Base-by-base conservation (phyloP, 2,113 vertebrate genomes). In the Uria lomvia region DNA sequence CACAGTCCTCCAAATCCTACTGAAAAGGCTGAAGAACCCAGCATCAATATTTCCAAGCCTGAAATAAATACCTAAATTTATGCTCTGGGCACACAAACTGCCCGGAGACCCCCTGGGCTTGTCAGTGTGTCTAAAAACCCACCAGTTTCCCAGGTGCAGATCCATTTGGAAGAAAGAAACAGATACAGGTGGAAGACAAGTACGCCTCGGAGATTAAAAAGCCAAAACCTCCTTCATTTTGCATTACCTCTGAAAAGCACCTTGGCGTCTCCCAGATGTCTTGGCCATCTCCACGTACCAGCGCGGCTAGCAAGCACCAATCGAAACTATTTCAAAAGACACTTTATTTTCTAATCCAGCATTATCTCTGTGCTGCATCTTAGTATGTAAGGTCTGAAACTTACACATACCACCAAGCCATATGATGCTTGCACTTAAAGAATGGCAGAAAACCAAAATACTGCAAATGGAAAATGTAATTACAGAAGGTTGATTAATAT, bases 401-500 rank as follows among this genome's bases (percentile, higher is more conserved):
- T 71, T 76, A 66, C 1, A 77, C 12, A 40, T 47, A 42, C 27
- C 52, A 76, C 47, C 3, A 5, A 40, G 36, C 70, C 26, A 45
- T 58, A 65, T 9, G 45, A 91, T 42, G n/a, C 36, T 84, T 92
- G 76, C 67, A 82, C 58, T 95, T 96, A 45, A 40, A 82, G 52
- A 88, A 76, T 91, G 93, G 91, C 92, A 95, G 80, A 85, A 89
- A 66, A 66, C 67, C 91, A 90, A 94, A 94, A 90, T 17, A 63
- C 34, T 74, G 56, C 78, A 95, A 80, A 82, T 83, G 84, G 97
- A 97, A 97, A 97, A 96, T 71, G 59, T 67, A 95, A 96, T 94
- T 96, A 93, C 49, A 47, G 81, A 83, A 93, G 40, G 78, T 30
- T 86, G 91, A 89, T 96, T 96, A 97, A 90, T 92, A 96, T 95